These are phyloP conservation scores for Drosophila mercatorum DNA, from an alignment of 2,888 invertebrate species.

Conservation along the genomic window DNA sequence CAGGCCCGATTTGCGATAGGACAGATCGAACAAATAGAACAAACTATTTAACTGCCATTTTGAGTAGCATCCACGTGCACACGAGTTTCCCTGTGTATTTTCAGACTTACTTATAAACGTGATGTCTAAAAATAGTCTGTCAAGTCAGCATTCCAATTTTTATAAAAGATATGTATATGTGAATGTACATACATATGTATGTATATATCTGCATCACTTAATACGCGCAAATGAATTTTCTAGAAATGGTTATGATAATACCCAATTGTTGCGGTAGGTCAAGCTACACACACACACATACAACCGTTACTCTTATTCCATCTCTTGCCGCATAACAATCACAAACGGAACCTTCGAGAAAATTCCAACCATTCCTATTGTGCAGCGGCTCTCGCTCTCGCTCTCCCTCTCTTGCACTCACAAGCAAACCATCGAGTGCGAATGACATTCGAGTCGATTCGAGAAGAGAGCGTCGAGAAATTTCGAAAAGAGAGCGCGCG, in stretches of 20 bases:
- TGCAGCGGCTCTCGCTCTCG: neutral
- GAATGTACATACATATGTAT: neutral
- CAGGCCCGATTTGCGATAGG: too few species aligned
- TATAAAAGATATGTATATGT: neutral
- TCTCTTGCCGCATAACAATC: neutral
- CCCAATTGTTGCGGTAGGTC: slow-evolving; percentile 22
- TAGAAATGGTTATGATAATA: neutral
- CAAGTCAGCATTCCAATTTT: neutral
- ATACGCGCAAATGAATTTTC: slow-evolving; percentile 18
- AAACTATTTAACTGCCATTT: too few species aligned
- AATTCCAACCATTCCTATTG: slow-evolving; percentile 7
- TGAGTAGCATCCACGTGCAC: too few species aligned
- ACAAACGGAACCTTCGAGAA: slow-evolving; percentile 27
- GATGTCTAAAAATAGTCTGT: neutral
- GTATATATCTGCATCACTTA: neutral
- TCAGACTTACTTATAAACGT: neutral
- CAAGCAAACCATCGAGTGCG: slow-evolving; percentile 6
- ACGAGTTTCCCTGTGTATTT: neutral
- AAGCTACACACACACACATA: too few species aligned
- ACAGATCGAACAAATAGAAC: too few species aligned
- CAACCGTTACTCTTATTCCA: neutral
- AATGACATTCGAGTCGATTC: slow-evolving; percentile 31
- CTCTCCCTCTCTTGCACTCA: slow-evolving; percentile 10
- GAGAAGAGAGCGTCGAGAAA: slow-evolving; percentile 54
- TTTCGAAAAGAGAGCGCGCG: slow-evolving; percentile 45